Conservation (phyloP, 1,140 invertebrate species). For the Diachasma alloeum region DNA sequence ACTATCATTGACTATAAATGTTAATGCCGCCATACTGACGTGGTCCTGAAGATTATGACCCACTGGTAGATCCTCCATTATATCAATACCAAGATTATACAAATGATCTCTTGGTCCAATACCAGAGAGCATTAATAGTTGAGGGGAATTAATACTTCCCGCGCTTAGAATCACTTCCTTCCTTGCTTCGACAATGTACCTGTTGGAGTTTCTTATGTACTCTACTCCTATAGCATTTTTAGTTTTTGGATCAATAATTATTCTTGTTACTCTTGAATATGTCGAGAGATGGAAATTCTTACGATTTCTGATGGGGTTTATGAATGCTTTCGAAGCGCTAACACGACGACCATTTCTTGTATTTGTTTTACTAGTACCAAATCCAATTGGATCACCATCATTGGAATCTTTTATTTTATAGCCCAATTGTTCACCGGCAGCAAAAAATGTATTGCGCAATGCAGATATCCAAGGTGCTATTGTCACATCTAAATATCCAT, state of each 20-base stretch:
- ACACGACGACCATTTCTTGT: slow-evolving; percentile 74
- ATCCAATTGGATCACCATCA: slow-evolving; percentile 70
- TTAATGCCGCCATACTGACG: slow-evolving; percentile 74
- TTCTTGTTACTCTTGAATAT: slow-evolving; percentile 72
- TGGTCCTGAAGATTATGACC: slow-evolving; percentile 86
- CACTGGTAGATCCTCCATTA: slow-evolving; percentile 75
- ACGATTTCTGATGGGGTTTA: slow-evolving; percentile 70
- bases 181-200: slow-evolving; percentile 56
- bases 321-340: slow-evolving; percentile 75
- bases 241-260: slow-evolving; percentile 71
- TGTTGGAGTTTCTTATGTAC: slow-evolving; percentile 68
- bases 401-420: slow-evolving; percentile 68
- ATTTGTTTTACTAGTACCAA: slow-evolving; percentile 76
- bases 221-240: slow-evolving; percentile 74
- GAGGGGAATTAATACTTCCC: slow-evolving; percentile 69
- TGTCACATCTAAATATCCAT: slow-evolving; percentile 75
- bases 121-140: slow-evolving; percentile 71
- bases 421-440: slow-evolving; percentile 68
- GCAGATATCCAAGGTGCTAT: slow-evolving; percentile 70
- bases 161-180: slow-evolving; percentile 70
- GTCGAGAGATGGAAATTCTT: slow-evolving; percentile 77
- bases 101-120: slow-evolving; percentile 68
- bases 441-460: slow-evolving; percentile 67
- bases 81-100: slow-evolving; percentile 60
- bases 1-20: slow-evolving; percentile 73